These are phyloP conservation scores for Thaumetopoea pityocampa DNA, from an alignment of 1,140 invertebrate genomes.

Conservation along the genomic window DNA sequence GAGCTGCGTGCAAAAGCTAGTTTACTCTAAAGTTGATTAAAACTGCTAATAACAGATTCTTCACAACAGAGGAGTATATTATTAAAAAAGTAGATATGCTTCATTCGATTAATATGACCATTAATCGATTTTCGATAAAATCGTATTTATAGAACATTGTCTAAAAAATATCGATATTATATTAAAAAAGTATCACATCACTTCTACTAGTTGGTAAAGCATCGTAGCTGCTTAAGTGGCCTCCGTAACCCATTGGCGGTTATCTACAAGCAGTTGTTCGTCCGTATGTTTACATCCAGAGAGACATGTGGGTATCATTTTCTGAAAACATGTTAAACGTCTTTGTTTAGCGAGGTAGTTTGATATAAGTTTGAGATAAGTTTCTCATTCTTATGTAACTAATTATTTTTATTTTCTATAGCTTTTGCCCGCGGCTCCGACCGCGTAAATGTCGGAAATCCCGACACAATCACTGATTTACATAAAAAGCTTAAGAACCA, in stretches of 20 bases:
- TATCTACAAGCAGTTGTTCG: slow-evolving; percentile 40
- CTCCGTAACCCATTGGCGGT: slow-evolving; percentile 46
- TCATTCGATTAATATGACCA: slow-evolving; percentile 1
- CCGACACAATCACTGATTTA: too few species aligned
- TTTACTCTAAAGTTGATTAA: too few species aligned
- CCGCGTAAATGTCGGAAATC: too few species aligned
- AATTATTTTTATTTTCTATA: too few species aligned
- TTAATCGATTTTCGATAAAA: slow-evolving; percentile 4
- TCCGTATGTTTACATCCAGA: slow-evolving; percentile 52
- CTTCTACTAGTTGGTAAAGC: slow-evolving; percentile 22
- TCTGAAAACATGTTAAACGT: background rate
- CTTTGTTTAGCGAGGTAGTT: background rate
- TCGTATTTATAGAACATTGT: too few species aligned
- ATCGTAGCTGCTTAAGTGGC: slow-evolving; percentile 38
- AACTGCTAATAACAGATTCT: too few species aligned
- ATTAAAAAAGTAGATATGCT: background rate
- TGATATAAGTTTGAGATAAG: too few species aligned
- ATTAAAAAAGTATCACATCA: slow-evolving; percentile 9
- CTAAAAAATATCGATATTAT: slow-evolving; percentile 6
- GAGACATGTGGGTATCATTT: slow-evolving; percentile 7
- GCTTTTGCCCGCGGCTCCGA: too few species aligned
- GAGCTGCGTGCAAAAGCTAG: too few species aligned
- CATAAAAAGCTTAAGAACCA: too few species aligned
- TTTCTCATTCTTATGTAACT: too few species aligned
- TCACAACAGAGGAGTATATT: too few species aligned